These are phyloP conservation scores for Saguinus imperator DNA, from an alignment of 2,113 vertebrate genomes.

Conservation along the genomic window DNA sequence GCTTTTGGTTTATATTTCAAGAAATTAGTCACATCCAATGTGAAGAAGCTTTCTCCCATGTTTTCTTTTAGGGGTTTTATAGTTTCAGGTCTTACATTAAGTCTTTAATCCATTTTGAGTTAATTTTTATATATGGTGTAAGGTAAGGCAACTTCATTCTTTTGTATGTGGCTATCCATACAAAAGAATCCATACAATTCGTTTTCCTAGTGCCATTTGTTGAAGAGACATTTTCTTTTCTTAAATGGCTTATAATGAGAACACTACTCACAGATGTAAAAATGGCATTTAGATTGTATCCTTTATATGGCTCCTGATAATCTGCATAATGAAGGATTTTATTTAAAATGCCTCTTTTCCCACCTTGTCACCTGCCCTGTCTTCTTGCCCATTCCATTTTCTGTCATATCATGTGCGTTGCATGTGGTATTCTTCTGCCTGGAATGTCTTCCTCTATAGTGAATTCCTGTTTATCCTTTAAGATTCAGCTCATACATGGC, in stretches of 20 bases:
- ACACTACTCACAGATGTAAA: neutral
- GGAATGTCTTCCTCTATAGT: neutral
- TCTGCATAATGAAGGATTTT: neutral
- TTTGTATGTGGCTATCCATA: neutral
- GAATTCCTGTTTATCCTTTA: slow-evolving; percentile 22
- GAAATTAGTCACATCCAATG: neutral
- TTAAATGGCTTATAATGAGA: slow-evolving; percentile 6
- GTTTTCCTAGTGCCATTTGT: neutral
- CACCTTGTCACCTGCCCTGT: neutral
- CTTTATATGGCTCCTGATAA: neutral
- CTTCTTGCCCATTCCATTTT: neutral
- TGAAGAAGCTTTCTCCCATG: neutral
- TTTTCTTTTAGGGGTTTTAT: neutral
- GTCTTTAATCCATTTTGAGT: neutral
- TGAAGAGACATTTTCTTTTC: slow-evolving; percentile 2
- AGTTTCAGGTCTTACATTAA: neutral
- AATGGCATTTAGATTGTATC: neutral
- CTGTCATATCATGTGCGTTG: neutral
- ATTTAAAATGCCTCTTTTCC: slow-evolving; percentile 7
- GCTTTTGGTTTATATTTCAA: neutral
- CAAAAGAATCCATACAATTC: no score
- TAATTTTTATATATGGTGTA: slow-evolving; percentile 9
- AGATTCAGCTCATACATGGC: neutral
- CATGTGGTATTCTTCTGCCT: neutral
- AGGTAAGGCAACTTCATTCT: neutral